These are phyloP conservation scores for Cryptoprocta ferox DNA, from an alignment of 2,797 vertebrate genomes.

Conservation along the genomic window DNA sequence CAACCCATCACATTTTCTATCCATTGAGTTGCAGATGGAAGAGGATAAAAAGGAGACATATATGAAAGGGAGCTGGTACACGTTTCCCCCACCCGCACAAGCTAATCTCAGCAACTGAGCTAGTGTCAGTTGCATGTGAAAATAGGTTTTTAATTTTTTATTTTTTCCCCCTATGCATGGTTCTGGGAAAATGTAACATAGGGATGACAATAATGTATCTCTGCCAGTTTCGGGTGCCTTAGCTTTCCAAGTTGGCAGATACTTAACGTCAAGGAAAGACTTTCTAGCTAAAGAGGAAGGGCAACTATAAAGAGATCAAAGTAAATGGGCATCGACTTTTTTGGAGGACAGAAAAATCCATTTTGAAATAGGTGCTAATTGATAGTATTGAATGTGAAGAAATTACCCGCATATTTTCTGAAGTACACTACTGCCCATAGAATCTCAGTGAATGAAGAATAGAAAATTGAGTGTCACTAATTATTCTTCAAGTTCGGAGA, in stretches of 20 bases:
- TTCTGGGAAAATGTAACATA: conserved; percentile 55
- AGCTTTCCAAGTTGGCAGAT: conserved; percentile 40
- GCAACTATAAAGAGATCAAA: conserved; percentile 47
- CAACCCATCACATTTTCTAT: conserved; percentile 73
- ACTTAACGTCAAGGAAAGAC: conserved; percentile 58
- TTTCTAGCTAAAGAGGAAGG: conserved; percentile 61
- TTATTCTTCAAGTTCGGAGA: conserved; percentile 26
- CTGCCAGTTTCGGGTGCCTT: conserved; percentile 41
- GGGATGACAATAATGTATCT: conserved; percentile 25
- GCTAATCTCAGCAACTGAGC: conserved; percentile 62
- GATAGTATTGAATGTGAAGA: background rate
- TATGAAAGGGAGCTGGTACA: conserved; percentile 62
- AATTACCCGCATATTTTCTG: conserved; percentile 50
- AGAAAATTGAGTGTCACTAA: background rate
- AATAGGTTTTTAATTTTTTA: conserved; percentile 48
- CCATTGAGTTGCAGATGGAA: conserved; percentile 68
- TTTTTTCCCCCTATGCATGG: conserved; percentile 9
- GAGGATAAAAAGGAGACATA: conserved; percentile 60
- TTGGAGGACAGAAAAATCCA: background rate
- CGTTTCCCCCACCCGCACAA: conserved; percentile 47
- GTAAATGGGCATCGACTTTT: conserved; percentile 32
- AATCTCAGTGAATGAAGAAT: conserved; percentile 42
- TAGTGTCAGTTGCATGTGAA: conserved; percentile 58
- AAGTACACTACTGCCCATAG: conserved; percentile 11
- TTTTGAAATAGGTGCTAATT: conserved; percentile 62